phyloP scores from a whole-genome alignment of 2,113 vertebrate species.

The Reinhardtius hippoglossoides region DNA sequence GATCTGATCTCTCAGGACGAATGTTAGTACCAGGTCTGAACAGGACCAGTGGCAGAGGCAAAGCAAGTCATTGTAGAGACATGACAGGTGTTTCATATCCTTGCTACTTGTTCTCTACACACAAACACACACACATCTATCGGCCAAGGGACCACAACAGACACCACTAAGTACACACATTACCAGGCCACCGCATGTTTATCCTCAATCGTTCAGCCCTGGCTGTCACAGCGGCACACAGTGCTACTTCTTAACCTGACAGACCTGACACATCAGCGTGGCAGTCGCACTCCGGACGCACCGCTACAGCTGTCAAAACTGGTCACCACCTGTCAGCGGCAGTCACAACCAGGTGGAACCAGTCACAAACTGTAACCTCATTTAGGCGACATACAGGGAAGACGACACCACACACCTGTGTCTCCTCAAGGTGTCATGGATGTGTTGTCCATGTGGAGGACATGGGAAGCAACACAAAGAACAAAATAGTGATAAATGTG shows the following conservation, averaged over 20 bases:
- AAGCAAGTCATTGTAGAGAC: constrained; percentile 30
- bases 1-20: constrained; percentile 1
- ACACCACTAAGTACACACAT: constrained; percentile 49
- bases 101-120: constrained; percentile 5
- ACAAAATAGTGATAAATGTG: not conserved
- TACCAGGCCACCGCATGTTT: constrained; percentile 56
- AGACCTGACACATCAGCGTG: constrained; percentile 38
- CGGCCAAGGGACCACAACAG: constrained; percentile 37
- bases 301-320: constrained; percentile 52
- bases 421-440: constrained; percentile 8
- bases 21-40: not conserved
- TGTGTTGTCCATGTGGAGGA: not conserved
- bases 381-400: constrained; percentile 7
- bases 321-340: constrained; percentile 58
- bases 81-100: constrained; percentile 69
- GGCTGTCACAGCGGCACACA: constrained; percentile 57
- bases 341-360: constrained; percentile 56
- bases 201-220: constrained; percentile 53
- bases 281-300: constrained; percentile 35
- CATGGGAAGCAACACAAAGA: not conserved
- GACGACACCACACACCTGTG: constrained; percentile 15
- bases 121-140: constrained; percentile 22
- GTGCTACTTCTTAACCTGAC: constrained; percentile 61
- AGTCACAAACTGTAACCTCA: constrained; percentile 44
- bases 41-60: constrained; percentile 11